Conservation (phyloP, 2,797 vertebrate genomes). For the Todus mexicanus region DNA sequence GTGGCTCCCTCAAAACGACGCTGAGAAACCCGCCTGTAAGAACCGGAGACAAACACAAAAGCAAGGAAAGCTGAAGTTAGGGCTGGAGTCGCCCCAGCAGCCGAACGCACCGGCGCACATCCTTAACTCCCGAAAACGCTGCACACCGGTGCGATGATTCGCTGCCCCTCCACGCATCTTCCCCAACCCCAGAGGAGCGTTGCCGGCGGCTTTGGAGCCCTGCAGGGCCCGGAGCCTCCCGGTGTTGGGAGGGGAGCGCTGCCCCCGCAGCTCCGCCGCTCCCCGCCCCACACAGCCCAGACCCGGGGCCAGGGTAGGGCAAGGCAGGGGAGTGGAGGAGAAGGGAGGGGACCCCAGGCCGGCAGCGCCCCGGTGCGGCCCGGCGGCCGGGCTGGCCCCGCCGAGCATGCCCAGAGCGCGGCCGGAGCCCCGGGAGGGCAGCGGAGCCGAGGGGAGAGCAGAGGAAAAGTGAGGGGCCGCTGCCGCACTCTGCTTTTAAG, state of each 20-base stretch:
- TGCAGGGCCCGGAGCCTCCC: no score
- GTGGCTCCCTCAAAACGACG: fast-evolving
- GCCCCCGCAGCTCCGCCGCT: no score
- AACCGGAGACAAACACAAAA: fast-evolving
- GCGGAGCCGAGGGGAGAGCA: neutral
- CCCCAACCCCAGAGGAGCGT: no score
- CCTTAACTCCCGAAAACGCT: neutral
- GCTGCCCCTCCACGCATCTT: neutral
- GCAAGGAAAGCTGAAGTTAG: neutral
- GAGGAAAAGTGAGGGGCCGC: neutral
- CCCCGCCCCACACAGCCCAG: neutral
- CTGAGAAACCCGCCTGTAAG: neutral
- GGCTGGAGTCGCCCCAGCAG: fast-evolving
- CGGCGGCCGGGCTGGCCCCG: neutral
- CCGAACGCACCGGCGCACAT: fast-evolving
- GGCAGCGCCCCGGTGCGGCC: neutral
- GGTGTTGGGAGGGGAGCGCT: no score
- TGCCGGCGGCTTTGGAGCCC: no score
- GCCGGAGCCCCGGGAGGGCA: neutral
- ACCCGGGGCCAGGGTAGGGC: neutral
- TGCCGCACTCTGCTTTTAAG: neutral
- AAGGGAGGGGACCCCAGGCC: no score
- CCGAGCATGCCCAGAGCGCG: neutral
- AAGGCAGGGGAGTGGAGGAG: no score
- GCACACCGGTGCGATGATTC: neutral